phyloP scores from a whole-genome alignment of 2,113 vertebrate genomes.

The Rissa tridactyla region DNA sequence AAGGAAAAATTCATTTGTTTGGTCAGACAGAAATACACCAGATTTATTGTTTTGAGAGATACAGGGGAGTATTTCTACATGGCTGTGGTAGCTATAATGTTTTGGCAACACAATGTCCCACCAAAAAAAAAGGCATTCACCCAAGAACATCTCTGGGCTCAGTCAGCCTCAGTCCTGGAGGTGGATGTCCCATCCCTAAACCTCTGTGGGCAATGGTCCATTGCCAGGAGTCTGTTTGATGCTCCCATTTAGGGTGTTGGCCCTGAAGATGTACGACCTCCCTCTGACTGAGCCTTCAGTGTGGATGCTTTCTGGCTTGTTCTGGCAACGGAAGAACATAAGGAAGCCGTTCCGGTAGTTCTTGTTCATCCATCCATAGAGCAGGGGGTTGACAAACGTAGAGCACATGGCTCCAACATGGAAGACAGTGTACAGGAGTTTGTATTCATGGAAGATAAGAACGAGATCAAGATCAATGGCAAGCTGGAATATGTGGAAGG shows the following conservation, averaged over 20 bases:
- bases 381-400: constrained; percentile 87
- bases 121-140: not conserved
- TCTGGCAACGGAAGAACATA: constrained; percentile 88
- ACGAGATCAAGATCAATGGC: constrained; percentile 87
- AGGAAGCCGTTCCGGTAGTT: constrained; percentile 92
- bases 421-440: constrained; percentile 89
- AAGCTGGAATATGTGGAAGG: constrained; percentile 89
- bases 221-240: constrained; percentile 64
- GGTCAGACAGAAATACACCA: constrained; percentile 9
- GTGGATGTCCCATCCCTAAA: constrained; percentile 61
- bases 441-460: constrained; percentile 86
- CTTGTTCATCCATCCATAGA: constrained; percentile 96
- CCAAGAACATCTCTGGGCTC: not conserved
- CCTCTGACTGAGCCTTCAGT: constrained; percentile 85
- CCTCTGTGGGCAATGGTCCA: constrained; percentile 80
- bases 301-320: constrained; percentile 83
- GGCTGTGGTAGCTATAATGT: not conserved
- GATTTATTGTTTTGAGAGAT: constrained; percentile 37
- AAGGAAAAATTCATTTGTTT: constrained; percentile 1
- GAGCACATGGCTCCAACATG: constrained; percentile 92
- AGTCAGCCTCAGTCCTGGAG: not conserved
- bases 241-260: constrained; percentile 77
- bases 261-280: constrained; percentile 73
- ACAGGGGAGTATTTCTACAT: not conserved
- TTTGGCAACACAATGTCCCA: not conserved